Base-by-base conservation (phyloP, 2,797 vertebrate genomes). In the Acanthurus tractus region DNA sequence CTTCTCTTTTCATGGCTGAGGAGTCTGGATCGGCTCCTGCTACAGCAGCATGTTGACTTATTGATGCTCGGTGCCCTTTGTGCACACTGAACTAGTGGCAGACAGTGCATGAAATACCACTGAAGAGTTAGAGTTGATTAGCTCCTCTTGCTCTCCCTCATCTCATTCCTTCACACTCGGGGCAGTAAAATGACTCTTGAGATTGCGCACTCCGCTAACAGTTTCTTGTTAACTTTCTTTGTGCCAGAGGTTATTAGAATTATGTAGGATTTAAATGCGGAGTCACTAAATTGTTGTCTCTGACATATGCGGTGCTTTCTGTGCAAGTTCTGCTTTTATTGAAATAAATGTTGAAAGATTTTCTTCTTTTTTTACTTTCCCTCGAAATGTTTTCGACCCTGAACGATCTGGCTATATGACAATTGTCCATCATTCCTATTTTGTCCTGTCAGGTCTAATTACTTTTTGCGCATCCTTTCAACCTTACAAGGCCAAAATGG, bases 91-190 rank as follows among this genome's bases (percentile, higher is more conserved):
- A 71, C 76, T 53, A 81, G 82, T 76, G 66, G 81, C 78, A 86
- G 83, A 80, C 78, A 78, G 86, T 81, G 76, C 70, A 84, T 86
- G 81, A 86, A 87, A 86, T 82, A 78, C 82, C 79, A 68, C 83
- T 55, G 81, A 84, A 71, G 80, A 88, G 83, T 66, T 66, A 64
- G 76, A 89, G 86, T 84, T 86, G 88, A 91, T 90, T 88, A 89
- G 89, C 84, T 91, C 22, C 77, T 78, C 75, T 79, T 61, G 59
- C 87, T 83, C 78, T 73, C 57, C 77, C 75, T 85, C 83, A 62
- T 83, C 82, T 86, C 76, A 61, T 83, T 90, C 77, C 61, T 54
- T 73, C 79, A 52, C 83, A 83, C 75, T 88, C 67, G 6, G 74
- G 73, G 83, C 77, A 70, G 58, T 63, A 46, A 75, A 85, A 83